Conservation (phyloP, 2,797 vertebrate genomes). For the Pteronotus mesoamericanus region DNA sequence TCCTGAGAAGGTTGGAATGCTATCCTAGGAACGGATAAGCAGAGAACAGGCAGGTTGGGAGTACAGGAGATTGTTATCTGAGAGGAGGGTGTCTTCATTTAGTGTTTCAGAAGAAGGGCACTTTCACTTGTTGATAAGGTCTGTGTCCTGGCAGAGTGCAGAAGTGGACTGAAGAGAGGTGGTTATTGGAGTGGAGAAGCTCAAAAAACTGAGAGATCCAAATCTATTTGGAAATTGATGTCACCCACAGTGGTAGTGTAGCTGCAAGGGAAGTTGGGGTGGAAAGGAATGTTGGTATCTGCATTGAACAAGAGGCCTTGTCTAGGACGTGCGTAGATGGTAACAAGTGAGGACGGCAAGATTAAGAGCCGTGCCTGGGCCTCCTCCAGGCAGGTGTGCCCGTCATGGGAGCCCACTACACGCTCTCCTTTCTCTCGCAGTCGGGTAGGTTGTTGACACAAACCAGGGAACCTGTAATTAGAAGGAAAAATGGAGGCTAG, state of each 20-base stretch:
- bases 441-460: not conserved
- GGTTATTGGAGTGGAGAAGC: not conserved
- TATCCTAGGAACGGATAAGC: not conserved
- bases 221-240: not conserved
- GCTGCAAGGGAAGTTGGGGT: not conserved
- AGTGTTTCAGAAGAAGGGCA: not conserved
- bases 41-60: not conserved
- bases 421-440: not conserved
- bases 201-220: not conserved
- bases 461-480: not conserved
- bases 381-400: not conserved
- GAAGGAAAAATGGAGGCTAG: not conserved
- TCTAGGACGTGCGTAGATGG: not conserved
- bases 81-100: not conserved
- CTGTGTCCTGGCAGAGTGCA: not conserved
- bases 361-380: not conserved
- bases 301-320: not conserved
- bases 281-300: not conserved
- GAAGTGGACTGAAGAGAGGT: not conserved
- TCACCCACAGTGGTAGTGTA: not conserved
- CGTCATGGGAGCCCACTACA: no score
- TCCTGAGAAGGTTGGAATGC: not conserved
- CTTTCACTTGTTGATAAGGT: not conserved
- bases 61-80: not conserved
- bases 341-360: not conserved